These are phyloP conservation scores for Tragelaphus buxtoni DNA, from an alignment of 2,113 vertebrate species.

Conservation along the genomic window DNA sequence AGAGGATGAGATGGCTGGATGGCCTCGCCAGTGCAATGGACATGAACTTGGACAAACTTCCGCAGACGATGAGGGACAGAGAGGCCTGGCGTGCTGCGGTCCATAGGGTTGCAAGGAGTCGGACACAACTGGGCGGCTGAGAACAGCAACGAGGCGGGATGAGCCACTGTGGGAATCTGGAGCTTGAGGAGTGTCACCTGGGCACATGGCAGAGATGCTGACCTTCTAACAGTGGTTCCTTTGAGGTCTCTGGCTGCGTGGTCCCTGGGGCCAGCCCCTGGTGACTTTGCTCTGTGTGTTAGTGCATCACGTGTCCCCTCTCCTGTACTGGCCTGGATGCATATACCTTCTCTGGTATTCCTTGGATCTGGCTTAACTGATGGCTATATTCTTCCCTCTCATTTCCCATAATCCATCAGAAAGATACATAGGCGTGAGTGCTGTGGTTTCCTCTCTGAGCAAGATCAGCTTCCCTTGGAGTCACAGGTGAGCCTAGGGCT, in stretches of 20 bases:
- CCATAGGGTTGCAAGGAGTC: background rate
- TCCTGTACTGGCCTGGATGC: background rate
- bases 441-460: background rate
- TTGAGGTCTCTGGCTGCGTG: background rate
- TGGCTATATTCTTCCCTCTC: background rate
- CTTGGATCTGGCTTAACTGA: background rate
- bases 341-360: background rate
- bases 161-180: background rate
- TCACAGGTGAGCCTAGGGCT: background rate
- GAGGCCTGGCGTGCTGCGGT: background rate
- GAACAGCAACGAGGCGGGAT: background rate
- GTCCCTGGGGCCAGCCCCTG: background rate
- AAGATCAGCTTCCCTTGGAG: background rate
- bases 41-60: background rate
- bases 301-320: background rate
- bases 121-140: accelerated
- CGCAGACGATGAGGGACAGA: background rate
- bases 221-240: background rate
- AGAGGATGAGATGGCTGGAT: background rate
- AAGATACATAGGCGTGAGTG: background rate
- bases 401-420: background rate
- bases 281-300: background rate
- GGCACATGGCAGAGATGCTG: background rate
- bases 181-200: background rate
- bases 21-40: background rate